Evolutionary conservation across 2,888 invertebrate genomes (phyloP).

Genomic region (Tetragonisca angustula): DNA sequence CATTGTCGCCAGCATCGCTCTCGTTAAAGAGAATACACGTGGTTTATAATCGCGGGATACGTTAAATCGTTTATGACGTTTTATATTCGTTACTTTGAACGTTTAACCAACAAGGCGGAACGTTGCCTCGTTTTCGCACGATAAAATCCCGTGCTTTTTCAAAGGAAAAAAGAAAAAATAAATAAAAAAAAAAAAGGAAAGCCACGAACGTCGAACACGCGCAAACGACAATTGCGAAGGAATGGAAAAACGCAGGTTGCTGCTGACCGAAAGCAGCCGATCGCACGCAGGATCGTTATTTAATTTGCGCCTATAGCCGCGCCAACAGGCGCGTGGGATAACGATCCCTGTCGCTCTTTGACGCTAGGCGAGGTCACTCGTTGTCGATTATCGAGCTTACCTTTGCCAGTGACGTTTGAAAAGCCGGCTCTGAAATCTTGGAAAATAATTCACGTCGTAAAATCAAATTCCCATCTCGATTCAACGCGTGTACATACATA

Average conservation of each 20-base stretch:
- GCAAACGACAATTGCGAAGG: neutral
- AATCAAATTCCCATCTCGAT: conserved; percentile 40
- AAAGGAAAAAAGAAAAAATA: neutral
- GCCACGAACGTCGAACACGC: neutral
- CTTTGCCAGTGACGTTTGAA: conserved; percentile 37
- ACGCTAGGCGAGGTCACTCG: conserved; percentile 17
- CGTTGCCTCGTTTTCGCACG: neutral
- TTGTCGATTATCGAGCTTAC: conserved; percentile 40
- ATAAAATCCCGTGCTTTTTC: neutral
- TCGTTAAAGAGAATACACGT: too few relatives aligned
- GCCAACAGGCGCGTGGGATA: neutral
- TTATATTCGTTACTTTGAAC: conserved; percentile 1
- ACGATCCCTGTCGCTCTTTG: conserved; percentile 39
- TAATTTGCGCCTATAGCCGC: conserved; percentile 55
- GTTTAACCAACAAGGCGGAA: neutral
- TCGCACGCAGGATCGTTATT: conserved; percentile 47
- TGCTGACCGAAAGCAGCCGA: conserved; percentile 10
- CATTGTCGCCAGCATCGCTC: too few relatives aligned
- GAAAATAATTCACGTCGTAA: conserved; percentile 28
- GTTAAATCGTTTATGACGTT: neutral
- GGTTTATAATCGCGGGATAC: neutral
- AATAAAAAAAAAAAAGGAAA: neutral
- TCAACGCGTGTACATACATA: neutral
- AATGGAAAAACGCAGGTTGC: neutral
- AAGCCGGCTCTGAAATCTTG: conserved; percentile 31